Evolutionary conservation across 2,888 invertebrate genomes (phyloP).

Genomic region (Caenorhabditis sp.): DNA sequence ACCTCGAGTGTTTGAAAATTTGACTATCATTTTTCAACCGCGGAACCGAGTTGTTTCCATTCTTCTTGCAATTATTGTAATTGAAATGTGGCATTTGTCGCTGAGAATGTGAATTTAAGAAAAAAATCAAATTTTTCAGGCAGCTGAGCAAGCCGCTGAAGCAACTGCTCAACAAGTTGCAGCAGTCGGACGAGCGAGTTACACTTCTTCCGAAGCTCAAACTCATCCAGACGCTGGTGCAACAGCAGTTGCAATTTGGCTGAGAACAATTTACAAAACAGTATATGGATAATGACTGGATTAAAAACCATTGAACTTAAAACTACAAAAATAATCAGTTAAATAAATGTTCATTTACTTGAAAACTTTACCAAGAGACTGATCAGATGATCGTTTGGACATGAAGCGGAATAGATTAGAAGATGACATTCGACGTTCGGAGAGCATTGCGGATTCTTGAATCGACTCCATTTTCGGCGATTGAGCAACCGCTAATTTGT

Average conservation of each 20-base stretch:
- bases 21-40: too few species aligned
- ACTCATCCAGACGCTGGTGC: slow-evolving; percentile 62
- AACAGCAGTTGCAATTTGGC: slow-evolving; percentile 57
- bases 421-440: neutral
- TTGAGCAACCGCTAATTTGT: neutral
- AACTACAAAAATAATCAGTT: slow-evolving; percentile 1
- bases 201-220: slow-evolving; percentile 56
- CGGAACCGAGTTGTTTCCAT: too few species aligned
- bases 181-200: slow-evolving; percentile 59
- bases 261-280: slow-evolving; percentile 36
- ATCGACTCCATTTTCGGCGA: slow-evolving; percentile 17
- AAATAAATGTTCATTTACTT: neutral
- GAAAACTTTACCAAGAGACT: slow-evolving; percentile 3
- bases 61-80: too few species aligned
- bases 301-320: neutral
- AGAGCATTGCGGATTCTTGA: slow-evolving; percentile 18
- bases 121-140: slow-evolving; percentile 12
- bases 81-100: too few species aligned
- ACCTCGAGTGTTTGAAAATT: neutral
- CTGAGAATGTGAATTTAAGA: too few species aligned
- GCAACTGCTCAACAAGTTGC: slow-evolving; percentile 57
- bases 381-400: slow-evolving; percentile 11
- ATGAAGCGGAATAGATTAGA: slow-evolving; percentile 14
- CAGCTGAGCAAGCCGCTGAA: slow-evolving; percentile 49
- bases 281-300: neutral